Evolutionary conservation across 2,797 vertebrate species (phyloP).

Genomic region (Alosa sapidissima): DNA sequence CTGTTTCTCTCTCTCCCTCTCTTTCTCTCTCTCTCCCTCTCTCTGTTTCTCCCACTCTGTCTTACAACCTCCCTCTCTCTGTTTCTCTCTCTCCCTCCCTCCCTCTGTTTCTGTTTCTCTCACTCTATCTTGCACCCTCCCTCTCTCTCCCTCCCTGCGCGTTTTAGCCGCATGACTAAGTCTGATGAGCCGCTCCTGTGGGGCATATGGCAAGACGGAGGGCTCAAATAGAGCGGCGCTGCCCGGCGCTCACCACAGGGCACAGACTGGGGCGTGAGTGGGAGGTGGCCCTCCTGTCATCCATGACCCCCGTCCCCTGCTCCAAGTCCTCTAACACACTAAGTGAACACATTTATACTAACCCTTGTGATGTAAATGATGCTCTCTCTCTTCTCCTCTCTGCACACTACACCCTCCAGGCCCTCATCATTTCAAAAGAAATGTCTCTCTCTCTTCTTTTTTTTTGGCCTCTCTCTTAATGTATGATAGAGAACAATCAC

Average conservation of each 20-base stretch:
- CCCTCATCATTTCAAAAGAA: background rate
- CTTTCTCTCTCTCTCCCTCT: background rate
- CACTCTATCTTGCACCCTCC: background rate
- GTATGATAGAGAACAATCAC: background rate
- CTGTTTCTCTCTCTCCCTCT: background rate
- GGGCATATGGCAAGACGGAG: background rate
- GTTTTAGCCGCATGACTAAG: background rate
- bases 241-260: background rate
- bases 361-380: background rate
- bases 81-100: background rate
- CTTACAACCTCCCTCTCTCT: too few relatives aligned
- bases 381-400: background rate
- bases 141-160: background rate
- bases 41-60: background rate
- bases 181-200: background rate
- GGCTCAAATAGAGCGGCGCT: background rate
- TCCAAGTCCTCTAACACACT: background rate
- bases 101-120: background rate
- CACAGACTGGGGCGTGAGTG: background rate
- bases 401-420: background rate
- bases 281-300: background rate
- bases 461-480: background rate
- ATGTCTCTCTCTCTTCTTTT: background rate
- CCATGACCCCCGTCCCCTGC: background rate
- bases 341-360: slow-evolving; percentile 4